Evolutionary conservation across 2,113 vertebrate species (phyloP).

Genomic region (Chiloscyllium plagiosum): DNA sequence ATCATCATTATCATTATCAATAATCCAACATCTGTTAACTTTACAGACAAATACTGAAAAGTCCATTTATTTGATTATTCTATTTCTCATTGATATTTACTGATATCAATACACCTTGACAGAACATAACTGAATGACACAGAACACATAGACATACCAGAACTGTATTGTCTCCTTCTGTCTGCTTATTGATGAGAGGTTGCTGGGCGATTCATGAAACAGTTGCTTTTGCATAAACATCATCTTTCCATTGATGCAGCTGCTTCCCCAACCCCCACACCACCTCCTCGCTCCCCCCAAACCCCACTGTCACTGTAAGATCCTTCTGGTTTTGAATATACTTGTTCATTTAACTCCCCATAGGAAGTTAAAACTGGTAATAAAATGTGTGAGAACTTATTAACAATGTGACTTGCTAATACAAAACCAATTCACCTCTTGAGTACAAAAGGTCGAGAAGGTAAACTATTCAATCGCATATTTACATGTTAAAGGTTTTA

Average conservation of each 20-base stretch:
- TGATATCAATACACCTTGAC: background rate
- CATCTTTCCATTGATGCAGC: background rate
- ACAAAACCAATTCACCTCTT: background rate
- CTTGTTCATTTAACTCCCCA: background rate
- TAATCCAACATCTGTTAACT: background rate
- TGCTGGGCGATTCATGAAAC: background rate
- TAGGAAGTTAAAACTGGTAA: background rate
- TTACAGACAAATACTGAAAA: background rate
- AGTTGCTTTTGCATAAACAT: background rate
- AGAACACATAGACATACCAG: background rate
- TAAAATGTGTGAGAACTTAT: background rate
- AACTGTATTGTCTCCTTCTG: background rate
- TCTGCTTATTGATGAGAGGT: background rate
- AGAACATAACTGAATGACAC: background rate
- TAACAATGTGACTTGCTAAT: background rate
- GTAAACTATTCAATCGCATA: background rate
- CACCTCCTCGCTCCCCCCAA: too few relatives aligned
- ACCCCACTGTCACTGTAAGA: background rate
- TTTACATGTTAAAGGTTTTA: background rate
- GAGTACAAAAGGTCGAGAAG: background rate
- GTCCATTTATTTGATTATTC: background rate
- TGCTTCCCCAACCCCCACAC: too few relatives aligned
- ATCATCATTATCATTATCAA: background rate
- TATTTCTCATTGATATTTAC: background rate
- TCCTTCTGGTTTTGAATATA: background rate